phyloP scores from a whole-genome alignment of 2,888 invertebrate species.

The Monopis laevigella region DNA sequence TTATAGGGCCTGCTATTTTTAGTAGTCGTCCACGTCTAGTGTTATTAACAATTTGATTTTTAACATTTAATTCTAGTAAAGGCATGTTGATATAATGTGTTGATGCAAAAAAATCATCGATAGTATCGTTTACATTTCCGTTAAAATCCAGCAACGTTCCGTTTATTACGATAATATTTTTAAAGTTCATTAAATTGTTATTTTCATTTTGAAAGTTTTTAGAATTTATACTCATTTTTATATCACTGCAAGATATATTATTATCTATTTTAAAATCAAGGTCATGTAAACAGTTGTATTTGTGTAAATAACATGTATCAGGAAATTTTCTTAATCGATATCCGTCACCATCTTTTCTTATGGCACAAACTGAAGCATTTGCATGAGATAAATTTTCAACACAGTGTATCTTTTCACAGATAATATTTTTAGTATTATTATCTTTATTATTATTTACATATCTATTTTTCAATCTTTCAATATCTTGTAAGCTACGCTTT shows the following conservation, averaged over 20 bases:
- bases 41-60: constrained; percentile 22
- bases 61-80: constrained; percentile 25
- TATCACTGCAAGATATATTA: constrained; percentile 29
- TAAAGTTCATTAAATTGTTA: constrained; percentile 16
- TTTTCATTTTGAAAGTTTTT: background rate
- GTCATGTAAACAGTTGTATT: constrained; percentile 33
- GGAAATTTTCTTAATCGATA: constrained; percentile 35
- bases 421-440: background rate
- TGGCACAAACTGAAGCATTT: constrained; percentile 30
- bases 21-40: constrained; percentile 31
- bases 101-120: constrained; percentile 42
- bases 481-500: too few species aligned
- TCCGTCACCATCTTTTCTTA: constrained; percentile 33
- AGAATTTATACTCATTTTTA: constrained; percentile 9
- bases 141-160: constrained; percentile 28
- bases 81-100: constrained; percentile 43
- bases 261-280: constrained; percentile 33
- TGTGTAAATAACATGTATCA: constrained; percentile 33
- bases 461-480: background rate
- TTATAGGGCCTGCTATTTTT: constrained; percentile 31
- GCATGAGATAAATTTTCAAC: background rate
- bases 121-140: constrained; percentile 34
- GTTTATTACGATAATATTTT: constrained; percentile 33
- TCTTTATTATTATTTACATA: background rate
- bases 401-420: background rate